Evolutionary conservation across 2,797 vertebrate species (phyloP).

Genomic region (Glyptemys insculpta): DNA sequence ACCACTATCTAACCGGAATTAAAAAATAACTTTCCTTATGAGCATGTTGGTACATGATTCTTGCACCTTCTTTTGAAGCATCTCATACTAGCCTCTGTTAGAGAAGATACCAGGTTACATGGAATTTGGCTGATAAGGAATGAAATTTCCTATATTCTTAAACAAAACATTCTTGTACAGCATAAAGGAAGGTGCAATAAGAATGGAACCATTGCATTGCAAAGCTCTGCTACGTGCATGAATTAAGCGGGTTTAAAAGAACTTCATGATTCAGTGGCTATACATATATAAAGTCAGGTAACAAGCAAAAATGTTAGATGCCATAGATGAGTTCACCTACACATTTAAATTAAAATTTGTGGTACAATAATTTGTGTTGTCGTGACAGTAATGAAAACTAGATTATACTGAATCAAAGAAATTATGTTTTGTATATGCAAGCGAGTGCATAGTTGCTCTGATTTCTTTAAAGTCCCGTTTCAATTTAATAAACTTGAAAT

Average conservation of each 20-base stretch:
- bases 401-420: not conserved
- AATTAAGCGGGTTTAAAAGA: not conserved
- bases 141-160: not conserved
- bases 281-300: not conserved
- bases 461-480: not conserved
- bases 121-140: not conserved
- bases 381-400: not conserved
- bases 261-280: not conserved
- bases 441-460: accelerated
- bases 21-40: accelerated
- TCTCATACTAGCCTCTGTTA: accelerated
- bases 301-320: not conserved
- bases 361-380: not conserved
- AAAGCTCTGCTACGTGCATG: accelerated
- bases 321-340: not conserved
- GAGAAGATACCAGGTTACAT: too few species aligned
- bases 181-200: not conserved
- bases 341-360: not conserved
- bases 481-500: not conserved
- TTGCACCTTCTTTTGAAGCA: accelerated
- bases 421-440: accelerated
- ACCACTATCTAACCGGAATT: accelerated
- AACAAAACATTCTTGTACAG: not conserved
- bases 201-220: not conserved
- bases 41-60: accelerated